A percentile compares a stretch with the other conserved stretches of the same genome.
Evolutionary conservation across 2,113 vertebrate species (phyloP).

Genomic region (Hippocampus comes): DNA sequence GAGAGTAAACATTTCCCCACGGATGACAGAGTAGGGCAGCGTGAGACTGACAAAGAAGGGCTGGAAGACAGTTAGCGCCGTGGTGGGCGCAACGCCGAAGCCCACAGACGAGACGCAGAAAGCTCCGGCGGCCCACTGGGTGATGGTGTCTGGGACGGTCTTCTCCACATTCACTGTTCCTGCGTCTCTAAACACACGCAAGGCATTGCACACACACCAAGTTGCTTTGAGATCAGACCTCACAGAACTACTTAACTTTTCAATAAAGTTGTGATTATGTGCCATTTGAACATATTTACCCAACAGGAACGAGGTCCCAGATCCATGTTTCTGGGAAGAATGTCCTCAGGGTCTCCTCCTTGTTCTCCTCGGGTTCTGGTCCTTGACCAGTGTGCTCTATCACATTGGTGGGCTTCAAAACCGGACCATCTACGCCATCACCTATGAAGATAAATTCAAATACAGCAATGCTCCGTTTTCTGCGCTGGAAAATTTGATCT

Average conservation of each 20-base stretch:
- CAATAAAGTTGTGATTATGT: constrained; percentile 8
- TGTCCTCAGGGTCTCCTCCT: constrained; percentile 65
- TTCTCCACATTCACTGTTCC: constrained; percentile 59
- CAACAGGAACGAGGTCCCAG: constrained; percentile 78
- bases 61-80: constrained; percentile 71
- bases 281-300: constrained; percentile 57
- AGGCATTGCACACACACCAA: not conserved
- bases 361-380: fast-evolving
- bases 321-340: constrained; percentile 90
- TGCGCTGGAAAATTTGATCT: too few species aligned
- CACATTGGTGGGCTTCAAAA: too few species aligned
- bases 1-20: constrained; percentile 77
- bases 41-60: constrained; percentile 81
- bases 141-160: constrained; percentile 83
- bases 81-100: constrained; percentile 76
- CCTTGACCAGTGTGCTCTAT: too few species aligned
- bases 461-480: too few species aligned
- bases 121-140: constrained; percentile 79
- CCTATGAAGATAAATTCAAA: too few species aligned
- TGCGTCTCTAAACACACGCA: constrained; percentile 40
- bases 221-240: not conserved
- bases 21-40: constrained; percentile 78
- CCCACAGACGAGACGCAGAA: constrained; percentile 82
- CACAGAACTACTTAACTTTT: not conserved
- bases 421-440: too few species aligned